Evolutionary conservation across 2,113 vertebrate species (phyloP), one percentile per base, ranked within the genome.

Genomic region (Takifugu flavidus): DNA sequence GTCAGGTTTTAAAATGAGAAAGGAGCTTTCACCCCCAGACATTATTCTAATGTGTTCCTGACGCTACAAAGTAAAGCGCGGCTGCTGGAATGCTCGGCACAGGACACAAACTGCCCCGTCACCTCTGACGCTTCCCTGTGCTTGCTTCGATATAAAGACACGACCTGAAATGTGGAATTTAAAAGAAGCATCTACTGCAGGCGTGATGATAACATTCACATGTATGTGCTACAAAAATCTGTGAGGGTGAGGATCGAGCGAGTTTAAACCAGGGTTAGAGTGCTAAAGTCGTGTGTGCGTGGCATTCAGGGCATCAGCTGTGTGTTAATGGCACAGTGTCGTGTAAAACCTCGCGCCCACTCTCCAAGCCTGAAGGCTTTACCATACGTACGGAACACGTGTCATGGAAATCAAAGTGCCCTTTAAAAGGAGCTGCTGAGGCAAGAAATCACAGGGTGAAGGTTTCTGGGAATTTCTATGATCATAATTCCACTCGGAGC

Each of bases 271-370:
- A 7, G 27, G 28, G 13, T 56, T 47, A 7, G 31, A 13, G 56
- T 71, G 42, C 55, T 39, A 39, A 39, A 39, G 8, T 11, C 11
- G 31, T 34, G 31, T 34, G 31, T 34, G 31, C 5, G 31, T 2
- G 5, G 31, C 31, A 1, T 34, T 34, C 31, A 7, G 72, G 20
- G 20, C 20, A 20, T 20, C 20, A 82, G 67, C 60, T 53, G 77
- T 75, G 51, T 60, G 62, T 62, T 56, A 75, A 77, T 77, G 79
- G 73, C 79, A 83, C 80, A 51, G 65, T 61, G 70, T 58, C 61
- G 53, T 43, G 28, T 73, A 39, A 11, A 39, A 39, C 34, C 34
- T 39, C 7, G 34, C 34, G 11, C 2, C 34, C 34, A 39, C 34
- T 11, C 34, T 11, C 8, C 7, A 6, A 4, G 34, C 34, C 34